Evolutionary conservation across 2,888 invertebrate species (phyloP), one percentile per base, ranked within the genome.

Genomic region (Caenorhabditis panamensis): DNA sequence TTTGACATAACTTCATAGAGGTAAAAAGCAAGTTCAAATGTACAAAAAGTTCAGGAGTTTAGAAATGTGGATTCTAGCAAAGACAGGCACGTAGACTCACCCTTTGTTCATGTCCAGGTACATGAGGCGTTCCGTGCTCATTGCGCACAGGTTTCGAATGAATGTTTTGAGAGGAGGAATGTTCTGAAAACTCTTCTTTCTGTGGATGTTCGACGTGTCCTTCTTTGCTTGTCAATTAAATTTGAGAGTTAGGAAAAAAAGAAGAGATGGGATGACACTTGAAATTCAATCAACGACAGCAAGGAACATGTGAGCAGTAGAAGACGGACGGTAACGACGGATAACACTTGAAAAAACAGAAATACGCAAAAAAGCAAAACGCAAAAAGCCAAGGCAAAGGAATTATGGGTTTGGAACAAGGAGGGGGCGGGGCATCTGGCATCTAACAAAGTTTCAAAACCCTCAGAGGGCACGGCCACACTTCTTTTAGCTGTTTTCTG

Each of bases 81-180:
- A n/a, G n/a, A n/a, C n/a, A n/a, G n/a, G n/a, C n/a, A n/a, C n/a
- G 31, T 24, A 5, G 1, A 77, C 79, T 72, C 44, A 79, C 79
- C 79, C 73, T 73, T 79, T 79, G 51, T 68, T 79, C 36, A 79
- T n/a, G 26, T 79, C 79, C 28, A 79, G 36, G 68, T 58, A 73
- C 73, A 79, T 68, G 20, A 73, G 51, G 4, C 64, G 37, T 64
- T 79, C 79, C 44, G 62, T 79, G 58, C 79, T 67, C 73, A 68
- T 73, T 13, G 18, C 61, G 59, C 66, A 66, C 59, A 75, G 66
- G 53, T 61, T 53, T 41, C 75, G 31, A 37, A 75, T 26, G 51
- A 73, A 73, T 49, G 54, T 73, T 18, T 28, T 64, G 36, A 64
- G 64, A 64, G 58, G 75, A 75, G 58, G 75, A 75, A 75, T 66